Evolutionary conservation across 2,113 vertebrate genomes (phyloP).

Genomic region (Microtus oregoni): DNA sequence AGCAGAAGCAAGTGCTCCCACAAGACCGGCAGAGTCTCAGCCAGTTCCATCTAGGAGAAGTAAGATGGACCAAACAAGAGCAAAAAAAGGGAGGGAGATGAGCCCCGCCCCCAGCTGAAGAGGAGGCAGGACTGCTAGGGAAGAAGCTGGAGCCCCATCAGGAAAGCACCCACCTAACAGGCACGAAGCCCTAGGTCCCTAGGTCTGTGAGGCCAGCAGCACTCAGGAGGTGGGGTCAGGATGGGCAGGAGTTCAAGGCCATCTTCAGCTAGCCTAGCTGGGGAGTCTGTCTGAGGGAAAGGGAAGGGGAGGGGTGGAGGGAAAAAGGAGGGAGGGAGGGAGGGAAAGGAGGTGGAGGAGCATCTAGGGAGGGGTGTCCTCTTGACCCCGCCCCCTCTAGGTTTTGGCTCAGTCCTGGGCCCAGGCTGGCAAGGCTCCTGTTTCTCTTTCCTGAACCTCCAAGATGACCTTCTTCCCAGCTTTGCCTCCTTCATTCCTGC

Average conservation of each 20-base stretch:
- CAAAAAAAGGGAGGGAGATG: background rate
- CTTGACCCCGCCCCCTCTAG: slow-evolving; percentile 9
- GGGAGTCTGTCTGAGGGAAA: background rate
- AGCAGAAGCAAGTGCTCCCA: background rate
- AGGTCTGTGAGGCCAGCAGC: background rate
- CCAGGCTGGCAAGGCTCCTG: slow-evolving; percentile 13
- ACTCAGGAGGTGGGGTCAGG: background rate
- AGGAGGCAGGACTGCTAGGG: background rate
- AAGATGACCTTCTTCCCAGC: background rate
- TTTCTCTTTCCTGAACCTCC: slow-evolving; percentile 40
- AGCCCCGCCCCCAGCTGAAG: background rate
- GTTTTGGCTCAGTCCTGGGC: background rate
- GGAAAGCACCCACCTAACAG: background rate
- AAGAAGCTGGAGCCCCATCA: background rate
- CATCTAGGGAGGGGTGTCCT: background rate
- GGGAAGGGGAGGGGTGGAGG: too few species aligned
- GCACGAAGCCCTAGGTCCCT: background rate
- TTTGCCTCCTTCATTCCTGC: background rate
- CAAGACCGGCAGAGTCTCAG: too few species aligned
- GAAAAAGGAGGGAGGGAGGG: background rate
- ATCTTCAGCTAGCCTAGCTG: background rate
- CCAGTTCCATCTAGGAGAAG: background rate
- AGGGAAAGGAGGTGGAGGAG: too few species aligned
- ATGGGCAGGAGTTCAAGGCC: background rate
- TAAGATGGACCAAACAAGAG: background rate